phyloP scores from a whole-genome alignment of 2,888 invertebrate species.

The Seira ritae region DNA sequence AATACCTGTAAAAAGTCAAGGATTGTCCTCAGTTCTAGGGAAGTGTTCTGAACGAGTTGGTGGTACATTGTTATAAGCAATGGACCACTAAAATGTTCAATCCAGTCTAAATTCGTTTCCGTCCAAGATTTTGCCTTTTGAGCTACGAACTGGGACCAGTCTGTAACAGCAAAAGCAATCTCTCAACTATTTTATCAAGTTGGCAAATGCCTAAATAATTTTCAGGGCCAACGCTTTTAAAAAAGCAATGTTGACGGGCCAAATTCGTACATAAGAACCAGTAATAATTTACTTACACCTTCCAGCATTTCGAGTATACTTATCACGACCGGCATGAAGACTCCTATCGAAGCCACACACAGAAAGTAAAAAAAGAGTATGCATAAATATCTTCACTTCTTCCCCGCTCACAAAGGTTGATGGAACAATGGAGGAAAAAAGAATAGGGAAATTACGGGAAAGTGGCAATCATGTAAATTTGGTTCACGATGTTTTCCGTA shows the following conservation, averaged over 20 bases:
- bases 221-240: too few species aligned
- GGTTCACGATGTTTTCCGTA: neutral
- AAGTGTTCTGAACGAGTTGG: slow-evolving; percentile 78
- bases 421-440: too few species aligned
- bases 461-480: slow-evolving; percentile 20
- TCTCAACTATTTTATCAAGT: too few species aligned
- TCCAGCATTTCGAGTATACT: slow-evolving; percentile 81
- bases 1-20: slow-evolving; percentile 75
- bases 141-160: slow-evolving; percentile 84
- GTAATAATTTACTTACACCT: slow-evolving; percentile 78
- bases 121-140: slow-evolving; percentile 83
- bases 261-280: neutral
- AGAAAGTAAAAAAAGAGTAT: neutral
- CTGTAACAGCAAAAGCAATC: slow-evolving; percentile 75
- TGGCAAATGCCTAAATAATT: too few species aligned
- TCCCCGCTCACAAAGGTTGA: too few species aligned
- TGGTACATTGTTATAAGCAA: slow-evolving; percentile 85
- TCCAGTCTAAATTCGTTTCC: slow-evolving; percentile 83
- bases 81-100: slow-evolving; percentile 82
- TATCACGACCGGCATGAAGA: slow-evolving; percentile 82
- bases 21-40: slow-evolving; percentile 79
- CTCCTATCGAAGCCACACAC: slow-evolving; percentile 77
- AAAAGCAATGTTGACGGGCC: too few species aligned
- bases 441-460: slow-evolving; percentile 2
- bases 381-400: neutral